These are phyloP conservation scores for Lutjanus argentimaculatus DNA, from an alignment of 2,797 vertebrate species.

Conservation along the genomic window DNA sequence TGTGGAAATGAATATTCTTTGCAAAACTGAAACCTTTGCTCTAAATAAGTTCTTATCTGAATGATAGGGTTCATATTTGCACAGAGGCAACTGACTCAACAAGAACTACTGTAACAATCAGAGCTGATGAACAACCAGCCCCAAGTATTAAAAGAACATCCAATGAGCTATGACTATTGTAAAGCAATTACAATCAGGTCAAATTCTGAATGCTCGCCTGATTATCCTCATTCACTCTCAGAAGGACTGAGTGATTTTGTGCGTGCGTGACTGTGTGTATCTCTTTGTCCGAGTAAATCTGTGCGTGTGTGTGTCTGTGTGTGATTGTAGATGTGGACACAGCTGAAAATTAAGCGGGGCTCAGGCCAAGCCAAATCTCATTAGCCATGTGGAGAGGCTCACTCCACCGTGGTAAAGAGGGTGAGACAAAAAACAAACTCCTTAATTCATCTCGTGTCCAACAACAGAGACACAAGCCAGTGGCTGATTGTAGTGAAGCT, in stretches of 20 bases:
- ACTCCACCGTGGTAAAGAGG: constrained; percentile 3
- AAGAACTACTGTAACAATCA: constrained; percentile 5
- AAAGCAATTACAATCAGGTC: constrained; percentile 44
- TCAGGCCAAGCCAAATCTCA: constrained; percentile 39
- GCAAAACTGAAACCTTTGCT: not conserved
- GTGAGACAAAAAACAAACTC: constrained; percentile 25
- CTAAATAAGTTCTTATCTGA: constrained; percentile 6
- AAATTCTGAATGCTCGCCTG: constrained; percentile 17
- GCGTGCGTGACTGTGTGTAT: not conserved
- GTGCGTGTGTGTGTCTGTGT: not conserved
- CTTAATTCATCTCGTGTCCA: constrained; percentile 23
- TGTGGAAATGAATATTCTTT: not conserved
- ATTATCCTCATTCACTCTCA: constrained; percentile 18
- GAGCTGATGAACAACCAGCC: constrained; percentile 13
- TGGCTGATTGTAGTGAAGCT: constrained; percentile 13
- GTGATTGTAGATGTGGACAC: constrained; percentile 28
- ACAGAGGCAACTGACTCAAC: not conserved
- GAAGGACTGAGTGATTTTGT: not conserved
- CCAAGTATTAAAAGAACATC: not conserved
- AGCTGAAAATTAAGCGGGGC: constrained; percentile 37
- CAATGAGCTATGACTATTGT: constrained; percentile 13
- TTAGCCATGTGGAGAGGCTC: constrained; percentile 43
- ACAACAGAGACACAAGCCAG: constrained; percentile 4
- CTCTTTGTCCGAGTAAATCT: constrained; percentile 13
- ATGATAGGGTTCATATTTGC: constrained; percentile 6